These are phyloP conservation scores for Bos javanicus DNA, from an alignment of 2,113 vertebrate species.

Conservation along the genomic window DNA sequence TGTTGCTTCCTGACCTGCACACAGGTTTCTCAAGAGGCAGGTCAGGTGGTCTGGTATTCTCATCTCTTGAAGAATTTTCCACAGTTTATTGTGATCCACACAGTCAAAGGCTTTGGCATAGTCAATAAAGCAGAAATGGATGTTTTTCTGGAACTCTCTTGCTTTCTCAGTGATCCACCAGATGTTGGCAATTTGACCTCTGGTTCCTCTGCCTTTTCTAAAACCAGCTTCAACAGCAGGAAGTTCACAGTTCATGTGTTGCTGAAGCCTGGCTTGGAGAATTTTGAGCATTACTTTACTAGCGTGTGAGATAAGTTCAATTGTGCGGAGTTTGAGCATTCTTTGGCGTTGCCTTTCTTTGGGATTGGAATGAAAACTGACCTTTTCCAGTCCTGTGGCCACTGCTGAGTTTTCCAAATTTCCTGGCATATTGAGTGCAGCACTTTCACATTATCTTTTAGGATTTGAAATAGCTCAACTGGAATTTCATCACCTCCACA, in stretches of 20 bases:
- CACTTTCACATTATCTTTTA: background rate
- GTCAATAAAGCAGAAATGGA: background rate
- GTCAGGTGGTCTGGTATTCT: background rate
- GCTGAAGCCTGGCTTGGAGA: background rate
- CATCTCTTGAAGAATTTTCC: background rate
- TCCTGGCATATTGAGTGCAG: background rate
- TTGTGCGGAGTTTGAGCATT: fast-evolving
- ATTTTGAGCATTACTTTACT: background rate
- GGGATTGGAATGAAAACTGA: background rate
- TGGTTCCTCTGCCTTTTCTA: background rate
- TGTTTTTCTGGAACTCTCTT: background rate
- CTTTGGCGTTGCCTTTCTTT: background rate
- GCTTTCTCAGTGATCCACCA: fast-evolving
- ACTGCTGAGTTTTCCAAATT: background rate
- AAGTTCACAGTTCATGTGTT: fast-evolving
- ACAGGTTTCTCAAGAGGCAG: background rate
- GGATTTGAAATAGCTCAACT: background rate
- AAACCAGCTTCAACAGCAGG: background rate
- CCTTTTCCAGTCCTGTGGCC: background rate
- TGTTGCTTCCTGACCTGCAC: background rate
- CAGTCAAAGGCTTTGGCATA: background rate
- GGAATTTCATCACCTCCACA: background rate
- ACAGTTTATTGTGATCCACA: background rate
- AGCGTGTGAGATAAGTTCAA: background rate
- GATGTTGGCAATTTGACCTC: background rate